Base-by-base conservation (phyloP, 92 coral and sea anemone species). In the Phymanthus crucifer region DNA sequence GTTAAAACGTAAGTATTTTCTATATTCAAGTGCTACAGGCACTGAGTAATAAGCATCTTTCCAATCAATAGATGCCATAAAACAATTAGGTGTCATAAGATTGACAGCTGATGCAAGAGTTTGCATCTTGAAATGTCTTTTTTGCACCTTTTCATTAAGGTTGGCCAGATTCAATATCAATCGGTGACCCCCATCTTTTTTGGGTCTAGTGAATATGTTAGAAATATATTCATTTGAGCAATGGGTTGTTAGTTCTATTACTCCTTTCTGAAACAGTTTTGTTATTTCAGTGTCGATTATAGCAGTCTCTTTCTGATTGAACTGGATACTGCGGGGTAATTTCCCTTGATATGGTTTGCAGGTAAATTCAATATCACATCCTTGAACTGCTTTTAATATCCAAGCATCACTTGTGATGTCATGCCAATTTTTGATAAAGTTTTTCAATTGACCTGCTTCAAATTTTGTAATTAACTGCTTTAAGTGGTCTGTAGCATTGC, bases 121-220 rank as follows among this genome's bases (percentile, higher is more conserved):
- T 32, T 82, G 73, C 80, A 82, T 73, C 45, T 84, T 84, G 71
- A 84, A 84, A 78, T 84, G 88, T 61, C 70, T 52, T 67, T 78
- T 84, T 73, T 82, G 72, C 8, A 82, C 40, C 26, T 48, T 37
- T 38, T 74, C 66, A 65, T 82, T 82, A 29, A 82, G 36, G 7
- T 82, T 74, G 38, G 70, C 57, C 21, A 82, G 74, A 32, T 82
- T 82, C 32, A 40, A 65, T 52, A 82, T 82, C 74, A 82, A 14
- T 58, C 86, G 17, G 45, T 73, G 40, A 43, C 73, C 64, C 34
- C 57, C 65, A 71, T 82, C 80, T 58, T 73, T 73, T 52, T 74
- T 73, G 31, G 70, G 47, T 61, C 85, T 81, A 17, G 45, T 65
- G 43, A 82, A 61, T 17, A 82, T 73, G 29, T 18, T 82, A 24